Percentiles rank a stretch among this genome's conserved stretches.
Conservation (phyloP, 2,888 invertebrate species). For the Eurytoma californica region DNA sequence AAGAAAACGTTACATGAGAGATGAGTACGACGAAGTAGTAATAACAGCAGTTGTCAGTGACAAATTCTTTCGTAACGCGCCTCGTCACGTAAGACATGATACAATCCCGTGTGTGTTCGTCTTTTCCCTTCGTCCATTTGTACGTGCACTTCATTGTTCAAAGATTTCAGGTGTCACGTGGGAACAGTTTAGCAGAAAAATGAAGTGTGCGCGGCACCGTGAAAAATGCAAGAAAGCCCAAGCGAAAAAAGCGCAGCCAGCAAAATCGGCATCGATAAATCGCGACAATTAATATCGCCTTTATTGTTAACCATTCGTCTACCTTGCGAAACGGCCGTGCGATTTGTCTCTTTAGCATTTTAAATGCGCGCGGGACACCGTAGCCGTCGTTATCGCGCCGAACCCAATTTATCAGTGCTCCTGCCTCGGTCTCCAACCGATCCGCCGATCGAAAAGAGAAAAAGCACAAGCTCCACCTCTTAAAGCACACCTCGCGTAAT, state of each 20-base stretch:
- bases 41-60: constrained; percentile 1
- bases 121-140: background rate
- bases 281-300: background rate
- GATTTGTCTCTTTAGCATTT: background rate
- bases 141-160: constrained; percentile 17
- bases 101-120: background rate
- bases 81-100: background rate
- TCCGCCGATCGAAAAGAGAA: too few species aligned
- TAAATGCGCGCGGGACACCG: background rate
- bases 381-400: background rate
- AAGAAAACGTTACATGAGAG: constrained; percentile 1
- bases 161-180: constrained; percentile 2
- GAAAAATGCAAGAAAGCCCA: too few species aligned
- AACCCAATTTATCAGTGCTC: background rate
- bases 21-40: constrained; percentile 8
- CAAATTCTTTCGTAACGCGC: constrained; percentile 20
- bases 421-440: background rate
- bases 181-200: too few species aligned
- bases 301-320: background rate
- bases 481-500: too few species aligned
- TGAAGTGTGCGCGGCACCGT: too few species aligned
- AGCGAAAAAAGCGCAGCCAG: background rate
- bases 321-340: background rate
- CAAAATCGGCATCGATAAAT: background rate
- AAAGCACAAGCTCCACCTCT: too few species aligned